Evolutionary conservation across 2,797 vertebrate species (phyloP), one percentile per base, ranked within the genome.

Genomic region (Cuniculus paca): DNA sequence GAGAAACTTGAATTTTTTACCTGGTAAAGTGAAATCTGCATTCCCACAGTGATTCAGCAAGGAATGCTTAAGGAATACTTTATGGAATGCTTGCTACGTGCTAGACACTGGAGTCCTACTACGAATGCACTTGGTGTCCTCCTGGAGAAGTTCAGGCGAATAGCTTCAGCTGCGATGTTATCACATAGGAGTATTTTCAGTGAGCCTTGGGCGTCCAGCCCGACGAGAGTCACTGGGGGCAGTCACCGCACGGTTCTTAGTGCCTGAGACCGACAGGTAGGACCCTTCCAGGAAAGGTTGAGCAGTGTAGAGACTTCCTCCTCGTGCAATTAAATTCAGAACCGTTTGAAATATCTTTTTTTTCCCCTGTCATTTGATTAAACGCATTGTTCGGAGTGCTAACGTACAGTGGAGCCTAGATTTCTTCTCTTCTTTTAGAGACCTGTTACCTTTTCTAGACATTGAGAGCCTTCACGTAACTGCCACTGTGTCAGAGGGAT

Each of bases 391-490:
- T 82, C 52, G 63, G 2, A 36, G n/a, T 31, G 39, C 52, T 88
- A 65, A 12, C 42, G 45, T 80, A 39, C 5, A 31, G 56, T 10
- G 52, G 60, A 68, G 42, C 19, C 17, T 58, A 19, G n/a, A 11
- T 68, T 86, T 97, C 77, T 87, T 85, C 88, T 72, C 68, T 78
- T 75, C 28, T 34, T 92, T 94, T 70, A 83, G 20, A 88, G 34
- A 81, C 17, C 80, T 54, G 84, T 39, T 86, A 45, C 74, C 60
- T 90, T 82, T 65, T 56, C 24, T 28, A 48, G 39, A 79, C 54
- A 83, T 92, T 70, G 42, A 94, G 26, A 83, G 9, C 65, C 90
- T 24, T 88, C 56, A 84, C 56, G 45, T 88, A 92, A 60, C 56
- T 94, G 45, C 90, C 88, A 79, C 20, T 94, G 6, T 24, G 20